Percentiles rank a stretch among this genome's conserved stretches.
These are phyloP conservation scores for Notamacropus eugenii DNA, from an alignment of 2,797 vertebrate genomes.

Conservation along the genomic window DNA sequence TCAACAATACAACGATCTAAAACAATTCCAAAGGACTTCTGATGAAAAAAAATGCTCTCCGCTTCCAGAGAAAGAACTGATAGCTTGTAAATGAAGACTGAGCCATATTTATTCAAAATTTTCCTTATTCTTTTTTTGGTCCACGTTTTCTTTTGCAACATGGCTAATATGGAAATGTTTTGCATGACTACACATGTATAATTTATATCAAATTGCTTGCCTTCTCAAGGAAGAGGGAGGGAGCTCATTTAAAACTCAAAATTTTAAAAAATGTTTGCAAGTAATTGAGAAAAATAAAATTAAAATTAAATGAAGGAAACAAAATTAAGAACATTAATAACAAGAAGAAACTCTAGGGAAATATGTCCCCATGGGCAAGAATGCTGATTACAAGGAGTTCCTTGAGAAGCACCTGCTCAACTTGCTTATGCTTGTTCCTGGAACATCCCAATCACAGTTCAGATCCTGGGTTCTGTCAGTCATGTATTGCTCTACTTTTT, in stretches of 20 bases:
- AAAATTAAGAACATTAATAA: not conserved
- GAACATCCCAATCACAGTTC: not conserved
- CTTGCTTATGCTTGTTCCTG: not conserved
- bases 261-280: not conserved
- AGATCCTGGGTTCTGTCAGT: not conserved
- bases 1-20: not conserved
- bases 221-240: not conserved
- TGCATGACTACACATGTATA: not conserved
- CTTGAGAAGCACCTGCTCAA: not conserved
- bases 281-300: not conserved
- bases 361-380: not conserved
- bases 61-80: not conserved
- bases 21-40: not conserved
- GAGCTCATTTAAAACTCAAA: not conserved
- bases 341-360: not conserved
- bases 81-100: not conserved
- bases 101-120: not conserved
- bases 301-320: not conserved
- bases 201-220: not conserved
- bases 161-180: not conserved
- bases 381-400: not conserved
- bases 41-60: not conserved
- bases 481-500: not conserved
- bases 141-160: not conserved
- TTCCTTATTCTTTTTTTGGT: not conserved